phyloP scores from a whole-genome alignment of 2,797 vertebrate genomes.

The Echeneis naucrates region DNA sequence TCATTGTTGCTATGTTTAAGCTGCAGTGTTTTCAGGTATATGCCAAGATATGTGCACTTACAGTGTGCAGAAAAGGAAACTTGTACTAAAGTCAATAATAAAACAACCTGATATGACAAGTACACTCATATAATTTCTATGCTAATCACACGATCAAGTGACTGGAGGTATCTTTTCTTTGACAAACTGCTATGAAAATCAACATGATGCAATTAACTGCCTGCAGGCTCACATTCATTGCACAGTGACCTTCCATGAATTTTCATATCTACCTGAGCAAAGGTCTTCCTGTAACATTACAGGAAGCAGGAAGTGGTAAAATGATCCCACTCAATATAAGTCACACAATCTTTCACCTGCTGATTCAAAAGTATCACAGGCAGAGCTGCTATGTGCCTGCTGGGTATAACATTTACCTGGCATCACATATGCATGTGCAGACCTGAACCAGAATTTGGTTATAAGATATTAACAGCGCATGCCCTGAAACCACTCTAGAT shows the following conservation, averaged over 20 bases:
- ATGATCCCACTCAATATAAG: conserved; percentile 32
- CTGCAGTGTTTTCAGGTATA: no score
- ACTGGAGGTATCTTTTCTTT: conserved; percentile 20
- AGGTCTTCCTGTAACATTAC: conserved; percentile 63
- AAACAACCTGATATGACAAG: conserved; percentile 5
- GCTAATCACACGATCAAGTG: conserved; percentile 27
- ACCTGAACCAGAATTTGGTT: conserved; percentile 30
- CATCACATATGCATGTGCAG: conserved; percentile 36
- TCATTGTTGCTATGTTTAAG: no score
- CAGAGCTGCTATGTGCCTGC: conserved; percentile 5
- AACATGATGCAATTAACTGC: conserved; percentile 31
- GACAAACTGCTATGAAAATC: conserved; percentile 12
- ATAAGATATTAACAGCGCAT: conserved; percentile 48
- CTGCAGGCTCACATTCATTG: background rate
- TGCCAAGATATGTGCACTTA: background rate
- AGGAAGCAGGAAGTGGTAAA: conserved; percentile 58
- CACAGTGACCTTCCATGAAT: conserved; percentile 49
- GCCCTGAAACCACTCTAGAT: background rate
- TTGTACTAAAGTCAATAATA: background rate
- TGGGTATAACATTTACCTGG: conserved; percentile 26
- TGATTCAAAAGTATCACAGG: conserved; percentile 19
- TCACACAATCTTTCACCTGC: conserved; percentile 41
- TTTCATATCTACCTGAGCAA: conserved; percentile 75
- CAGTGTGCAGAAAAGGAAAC: background rate
- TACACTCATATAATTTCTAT: conserved; percentile 2